Base-by-base conservation (phyloP, 1,140 invertebrate genomes). In the Diuraphis noxia region DNA sequence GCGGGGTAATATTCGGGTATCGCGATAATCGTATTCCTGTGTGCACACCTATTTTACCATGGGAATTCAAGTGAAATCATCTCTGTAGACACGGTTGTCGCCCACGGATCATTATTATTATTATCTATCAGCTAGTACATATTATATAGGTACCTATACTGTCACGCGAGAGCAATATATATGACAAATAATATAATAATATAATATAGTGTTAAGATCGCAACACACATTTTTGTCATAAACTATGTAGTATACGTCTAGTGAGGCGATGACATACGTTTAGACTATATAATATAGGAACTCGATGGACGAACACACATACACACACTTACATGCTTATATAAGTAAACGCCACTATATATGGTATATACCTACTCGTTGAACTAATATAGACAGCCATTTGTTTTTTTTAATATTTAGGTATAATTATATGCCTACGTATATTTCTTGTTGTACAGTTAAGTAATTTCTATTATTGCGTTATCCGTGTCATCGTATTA, bases 81-180 rank as follows among this genome's bases (percentile, higher is more conserved):
- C 46, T 49, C 38, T n/a, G n/a, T 52, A 36, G 85, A 34, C 85
- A 86, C 85, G 85, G 85, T 52, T 38, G 85, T 52, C 85, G 43
- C n/a, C 82, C 41, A 46, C 82, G n/a, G 30, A 5, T 5, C 30
- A 19, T 30, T 40, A n/a, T 46, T 34, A n/a, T 46, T 34, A 43
- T 85, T 72, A 72, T 72, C 30, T 1, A 72, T 72, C 56, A 72
- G n/a, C 56, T 13, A 23, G 34, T 72, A 72, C n/a, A 10, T n/a
- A n/a, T n/a, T n/a, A n/a, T n/a, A n/a, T n/a, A n/a, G n/a, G n/a
- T n/a, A n/a, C n/a, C n/a, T n/a, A n/a, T 72, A 72, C 56, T 72
- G 30, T 72, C 56, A n/a, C 81, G 40, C 81, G 40, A 38, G n/a
- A 38, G n/a, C 34, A 79, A 46, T 17, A n/a, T 77, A 36, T 34